Conservation (phyloP, 2,113 vertebrate species). For the Pseudorasbora parva region DNA sequence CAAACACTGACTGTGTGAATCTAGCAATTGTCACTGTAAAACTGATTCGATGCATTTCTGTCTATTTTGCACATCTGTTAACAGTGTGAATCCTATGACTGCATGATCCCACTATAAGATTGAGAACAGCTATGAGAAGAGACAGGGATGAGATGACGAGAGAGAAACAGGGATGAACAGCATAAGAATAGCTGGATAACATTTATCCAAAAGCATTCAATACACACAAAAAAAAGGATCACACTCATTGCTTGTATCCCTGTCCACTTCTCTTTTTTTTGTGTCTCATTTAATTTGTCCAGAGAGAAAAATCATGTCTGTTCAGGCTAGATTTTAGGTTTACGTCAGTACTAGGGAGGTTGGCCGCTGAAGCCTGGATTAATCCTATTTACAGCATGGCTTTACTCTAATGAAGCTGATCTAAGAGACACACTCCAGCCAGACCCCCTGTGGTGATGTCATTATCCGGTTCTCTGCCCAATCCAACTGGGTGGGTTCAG, state of each 20-base stretch:
- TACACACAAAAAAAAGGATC: not conserved
- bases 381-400: constrained; percentile 50
- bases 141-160: not conserved
- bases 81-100: not conserved
- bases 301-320: not conserved
- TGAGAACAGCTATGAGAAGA: not conserved
- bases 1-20: not conserved
- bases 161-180: not conserved
- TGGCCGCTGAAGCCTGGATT: constrained; percentile 25
- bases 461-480: constrained; percentile 30
- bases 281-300: constrained; percentile 11
- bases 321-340: constrained; percentile 35
- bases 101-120: not conserved
- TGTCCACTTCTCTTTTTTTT: not conserved
- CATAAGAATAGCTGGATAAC: not conserved
- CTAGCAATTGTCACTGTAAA: not conserved
- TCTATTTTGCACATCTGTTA: not conserved
- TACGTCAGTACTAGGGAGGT: constrained; percentile 11
- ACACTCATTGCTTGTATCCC: not conserved
- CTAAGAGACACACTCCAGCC: not conserved
- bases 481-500: constrained; percentile 3
- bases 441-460: constrained; percentile 38
- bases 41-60: not conserved
- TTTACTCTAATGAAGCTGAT: constrained; percentile 40
- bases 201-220: not conserved